A percentile compares a stretch with the other conserved stretches of the same genome.
Conservation (phyloP, 1,140 invertebrate species). For the Euura lappo region DNA sequence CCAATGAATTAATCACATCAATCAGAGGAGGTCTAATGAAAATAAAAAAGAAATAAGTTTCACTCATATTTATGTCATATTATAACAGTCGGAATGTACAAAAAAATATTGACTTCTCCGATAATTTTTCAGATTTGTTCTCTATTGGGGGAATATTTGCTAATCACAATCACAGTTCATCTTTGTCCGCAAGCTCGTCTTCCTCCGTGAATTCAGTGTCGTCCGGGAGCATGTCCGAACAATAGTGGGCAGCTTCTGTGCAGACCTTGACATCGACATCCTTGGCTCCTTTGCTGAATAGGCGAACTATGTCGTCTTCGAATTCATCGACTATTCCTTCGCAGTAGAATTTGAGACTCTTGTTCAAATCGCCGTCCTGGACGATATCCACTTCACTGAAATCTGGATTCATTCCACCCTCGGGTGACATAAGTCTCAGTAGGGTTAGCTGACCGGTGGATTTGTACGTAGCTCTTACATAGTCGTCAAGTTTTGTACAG, state of each 20-base stretch:
- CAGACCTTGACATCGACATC: slow-evolving; percentile 57
- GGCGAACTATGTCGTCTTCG: slow-evolving; percentile 64
- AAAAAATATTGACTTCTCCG: too few species aligned
- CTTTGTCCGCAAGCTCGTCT: slow-evolving; percentile 19
- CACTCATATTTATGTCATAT: too few species aligned
- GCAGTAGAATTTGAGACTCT: slow-evolving; percentile 78
- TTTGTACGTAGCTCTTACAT: slow-evolving; percentile 80
- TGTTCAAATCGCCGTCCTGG: slow-evolving; percentile 81
- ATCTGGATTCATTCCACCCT: slow-evolving; percentile 75
- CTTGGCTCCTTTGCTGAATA: slow-evolving; percentile 47
- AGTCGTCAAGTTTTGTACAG: slow-evolving; percentile 84
- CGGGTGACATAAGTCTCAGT: slow-evolving; percentile 69
- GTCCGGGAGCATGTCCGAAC: slow-evolving; percentile 45
- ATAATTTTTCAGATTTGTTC: too few species aligned
- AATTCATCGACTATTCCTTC: slow-evolving; percentile 66
- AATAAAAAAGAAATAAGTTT: too few species aligned
- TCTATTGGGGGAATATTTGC: too few species aligned
- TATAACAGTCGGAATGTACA: too few species aligned
- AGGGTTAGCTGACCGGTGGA: slow-evolving; percentile 73
- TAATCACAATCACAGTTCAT: too few species aligned
- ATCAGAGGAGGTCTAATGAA: too few species aligned
- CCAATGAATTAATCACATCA: too few species aligned
- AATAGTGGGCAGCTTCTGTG: slow-evolving; percentile 50
- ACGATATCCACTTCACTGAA: slow-evolving; percentile 76
- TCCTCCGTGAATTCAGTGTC: slow-evolving; percentile 34